Percentiles rank a stretch among this genome's conserved stretches.
Evolutionary conservation across 2,888 invertebrate species (phyloP).

Genomic region (Stramonita haemastoma): DNA sequence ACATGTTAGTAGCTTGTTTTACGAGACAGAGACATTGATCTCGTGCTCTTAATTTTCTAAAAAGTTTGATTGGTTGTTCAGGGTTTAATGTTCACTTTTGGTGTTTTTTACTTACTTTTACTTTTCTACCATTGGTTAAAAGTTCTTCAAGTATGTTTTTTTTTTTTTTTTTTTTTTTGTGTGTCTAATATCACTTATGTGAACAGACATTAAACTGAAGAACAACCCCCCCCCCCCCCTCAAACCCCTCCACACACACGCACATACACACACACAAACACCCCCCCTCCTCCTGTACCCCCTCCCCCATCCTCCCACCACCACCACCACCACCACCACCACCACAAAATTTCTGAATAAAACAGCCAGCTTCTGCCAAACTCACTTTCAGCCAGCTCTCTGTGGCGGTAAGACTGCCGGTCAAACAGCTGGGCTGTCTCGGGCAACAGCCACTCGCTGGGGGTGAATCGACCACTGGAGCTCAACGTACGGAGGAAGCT

Average conservation of each 20-base stretch:
- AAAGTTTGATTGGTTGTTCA: no score
- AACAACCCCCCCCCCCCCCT: no score
- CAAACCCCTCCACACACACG: slow-evolving; percentile 26
- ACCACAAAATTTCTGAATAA: not conserved
- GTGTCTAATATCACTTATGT: no score
- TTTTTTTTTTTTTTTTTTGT: no score
- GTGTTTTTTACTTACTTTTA: no score
- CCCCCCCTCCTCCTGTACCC: not conserved
- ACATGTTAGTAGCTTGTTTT: no score
- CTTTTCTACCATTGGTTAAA: no score
- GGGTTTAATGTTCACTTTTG: no score
- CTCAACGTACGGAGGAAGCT: slow-evolving; percentile 70
- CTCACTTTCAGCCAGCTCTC: slow-evolving; percentile 53
- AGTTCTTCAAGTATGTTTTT: no score
- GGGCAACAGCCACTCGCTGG: slow-evolving; percentile 74
- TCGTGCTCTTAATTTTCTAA: no score
- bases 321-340: not conserved
- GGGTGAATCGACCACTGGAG: slow-evolving; percentile 65
- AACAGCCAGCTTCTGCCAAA: not conserved
- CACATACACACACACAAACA: slow-evolving; percentile 10
- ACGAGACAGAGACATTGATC: no score
- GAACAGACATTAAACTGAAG: no score
- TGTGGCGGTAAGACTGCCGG: slow-evolving; percentile 67
- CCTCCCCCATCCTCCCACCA: not conserved
- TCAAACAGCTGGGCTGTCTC: slow-evolving; percentile 73